A percentile compares a stretch with the other conserved stretches of the same genome.
phyloP scores from a whole-genome alignment of 1,140 invertebrate genomes.

The Drosophila melanogaster region DNA sequence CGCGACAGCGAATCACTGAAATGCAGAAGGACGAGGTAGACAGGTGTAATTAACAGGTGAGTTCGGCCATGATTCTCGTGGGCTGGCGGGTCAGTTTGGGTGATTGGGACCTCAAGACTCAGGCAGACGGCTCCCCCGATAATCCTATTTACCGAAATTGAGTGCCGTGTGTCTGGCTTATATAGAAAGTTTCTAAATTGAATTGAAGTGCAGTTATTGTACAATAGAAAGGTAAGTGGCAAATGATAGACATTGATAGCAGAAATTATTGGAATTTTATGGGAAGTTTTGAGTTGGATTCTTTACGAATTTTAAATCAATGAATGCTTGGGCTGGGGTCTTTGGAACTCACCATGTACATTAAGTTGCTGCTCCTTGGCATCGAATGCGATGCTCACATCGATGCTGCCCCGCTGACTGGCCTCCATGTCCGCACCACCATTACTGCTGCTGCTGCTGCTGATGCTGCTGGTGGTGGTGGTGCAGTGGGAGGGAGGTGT shows the following conservation, averaged over 20 bases:
- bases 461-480: conserved; percentile 44
- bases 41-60: conserved; percentile 1
- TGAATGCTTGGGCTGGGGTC: background rate
- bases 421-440: conserved; percentile 3
- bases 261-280: too few relatives aligned
- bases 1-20: conserved; percentile 85
- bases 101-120: background rate
- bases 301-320: too few relatives aligned
- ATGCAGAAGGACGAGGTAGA: conserved; percentile 20
- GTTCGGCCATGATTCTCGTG: background rate
- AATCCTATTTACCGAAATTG: conserved; percentile 5
- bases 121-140: background rate
- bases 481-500: conserved; percentile 35
- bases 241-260: background rate
- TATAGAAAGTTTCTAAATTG: background rate
- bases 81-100: too few relatives aligned
- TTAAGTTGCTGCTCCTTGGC: conserved; percentile 68
- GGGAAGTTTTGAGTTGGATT: too few relatives aligned
- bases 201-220: too few relatives aligned
- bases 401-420: conserved; percentile 64
- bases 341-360: conserved; percentile 84
- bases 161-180: background rate
- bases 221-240: background rate
- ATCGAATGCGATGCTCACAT: conserved; percentile 63
- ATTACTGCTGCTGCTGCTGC: background rate